Conservation (phyloP, 2,888 invertebrate genomes). For the Cataglyphis albicans region DNA sequence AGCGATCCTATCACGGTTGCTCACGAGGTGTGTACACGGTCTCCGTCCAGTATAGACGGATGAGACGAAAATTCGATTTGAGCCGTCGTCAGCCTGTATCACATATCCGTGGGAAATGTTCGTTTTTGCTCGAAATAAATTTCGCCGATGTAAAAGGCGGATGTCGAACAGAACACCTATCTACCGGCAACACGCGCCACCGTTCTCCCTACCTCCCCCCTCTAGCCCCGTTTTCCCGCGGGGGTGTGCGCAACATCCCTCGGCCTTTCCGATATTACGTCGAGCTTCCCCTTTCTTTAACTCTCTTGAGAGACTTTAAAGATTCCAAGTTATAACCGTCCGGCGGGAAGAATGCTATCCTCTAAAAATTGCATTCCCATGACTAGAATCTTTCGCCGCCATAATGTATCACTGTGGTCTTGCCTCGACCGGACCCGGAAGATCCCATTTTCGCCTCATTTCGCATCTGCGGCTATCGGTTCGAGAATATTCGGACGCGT, state of each 20-base stretch:
- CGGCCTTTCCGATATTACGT: background rate
- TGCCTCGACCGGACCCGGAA: constrained; percentile 7
- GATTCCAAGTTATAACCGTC: constrained; percentile 51
- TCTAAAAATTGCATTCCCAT: constrained; percentile 55
- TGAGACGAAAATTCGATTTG: constrained; percentile 59
- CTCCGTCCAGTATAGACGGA: constrained; percentile 44
- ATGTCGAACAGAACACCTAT: constrained; percentile 21
- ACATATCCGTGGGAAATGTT: constrained; percentile 56
- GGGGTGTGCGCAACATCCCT: background rate
- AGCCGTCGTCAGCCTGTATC: constrained; percentile 56
- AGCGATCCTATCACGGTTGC: constrained; percentile 28
- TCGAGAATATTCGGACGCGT: background rate
- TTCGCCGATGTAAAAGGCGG: constrained; percentile 22
- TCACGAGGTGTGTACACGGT: constrained; percentile 2
- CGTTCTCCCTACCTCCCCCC: background rate
- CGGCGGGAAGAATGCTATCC: constrained; percentile 38
- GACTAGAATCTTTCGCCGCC: constrained; percentile 44
- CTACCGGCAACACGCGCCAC: constrained; percentile 40
- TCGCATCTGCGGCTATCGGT: background rate
- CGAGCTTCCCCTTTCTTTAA: constrained; percentile 4
- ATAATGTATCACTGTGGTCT: constrained; percentile 44
- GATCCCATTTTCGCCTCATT: background rate
- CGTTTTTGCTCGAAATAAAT: constrained; percentile 60
- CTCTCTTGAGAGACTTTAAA: constrained; percentile 52
- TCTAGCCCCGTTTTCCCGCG: background rate